These are phyloP conservation scores for Alethe castanea DNA, from an alignment of 2,113 vertebrate genomes.

Conservation along the genomic window DNA sequence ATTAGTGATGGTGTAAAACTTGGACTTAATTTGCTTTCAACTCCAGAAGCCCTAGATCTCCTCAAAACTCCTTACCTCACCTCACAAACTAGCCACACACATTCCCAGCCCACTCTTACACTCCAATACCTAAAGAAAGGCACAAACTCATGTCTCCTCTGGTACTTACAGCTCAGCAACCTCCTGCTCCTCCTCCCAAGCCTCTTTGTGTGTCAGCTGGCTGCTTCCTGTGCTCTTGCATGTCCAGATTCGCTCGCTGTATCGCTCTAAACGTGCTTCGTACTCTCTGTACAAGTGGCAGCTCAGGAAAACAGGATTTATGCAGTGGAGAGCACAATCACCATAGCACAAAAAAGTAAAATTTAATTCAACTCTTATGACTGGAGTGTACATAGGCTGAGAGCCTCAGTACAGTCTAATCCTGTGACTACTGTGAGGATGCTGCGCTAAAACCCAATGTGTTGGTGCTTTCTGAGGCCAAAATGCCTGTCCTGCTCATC, in stretches of 20 bases:
- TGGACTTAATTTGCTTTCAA: background rate
- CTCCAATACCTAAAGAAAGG: background rate
- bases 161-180: slow-evolving; percentile 95
- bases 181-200: slow-evolving; percentile 99
- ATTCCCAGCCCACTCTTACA: background rate
- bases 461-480: background rate
- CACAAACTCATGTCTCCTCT: background rate
- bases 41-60: background rate
- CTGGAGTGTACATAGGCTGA: background rate
- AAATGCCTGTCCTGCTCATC: background rate
- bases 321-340: background rate
- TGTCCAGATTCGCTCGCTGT: slow-evolving; percentile 92
- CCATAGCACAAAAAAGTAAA: background rate
- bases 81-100: background rate
- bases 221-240: slow-evolving; percentile 97
- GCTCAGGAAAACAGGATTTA: slow-evolving; percentile 81
- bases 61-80: background rate
- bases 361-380: background rate
- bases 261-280: slow-evolving; percentile 86
- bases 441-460: fast-evolving
- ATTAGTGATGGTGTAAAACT: background rate
- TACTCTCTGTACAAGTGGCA: slow-evolving; percentile 82
- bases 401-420: background rate
- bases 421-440: background rate
- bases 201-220: slow-evolving; percentile 96